These are phyloP conservation scores for Octonoba sinensis DNA, from an alignment of 2,888 invertebrate species.

Conservation along the genomic window DNA sequence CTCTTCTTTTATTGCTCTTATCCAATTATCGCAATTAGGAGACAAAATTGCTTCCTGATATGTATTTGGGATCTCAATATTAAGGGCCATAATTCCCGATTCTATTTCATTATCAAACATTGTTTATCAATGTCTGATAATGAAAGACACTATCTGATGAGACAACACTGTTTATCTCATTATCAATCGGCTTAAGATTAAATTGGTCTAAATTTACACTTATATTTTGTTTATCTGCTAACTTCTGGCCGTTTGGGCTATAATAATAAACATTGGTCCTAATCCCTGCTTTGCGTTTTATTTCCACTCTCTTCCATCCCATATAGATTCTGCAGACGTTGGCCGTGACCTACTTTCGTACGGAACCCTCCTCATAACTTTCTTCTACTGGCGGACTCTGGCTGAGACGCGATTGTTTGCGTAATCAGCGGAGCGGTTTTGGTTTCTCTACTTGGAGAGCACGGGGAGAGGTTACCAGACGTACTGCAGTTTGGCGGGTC, in stretches of 20 bases:
- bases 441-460: not conserved
- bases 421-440: not conserved
- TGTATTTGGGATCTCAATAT: too few relatives aligned
- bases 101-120: too few relatives aligned
- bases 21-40: too few relatives aligned
- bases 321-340: not conserved
- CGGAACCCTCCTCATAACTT: too few relatives aligned
- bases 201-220: not conserved
- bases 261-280: slow-evolving; percentile 11
- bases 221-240: not conserved
- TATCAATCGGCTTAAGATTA: not conserved
- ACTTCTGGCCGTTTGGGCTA: not conserved
- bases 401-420: not conserved
- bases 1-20: not conserved
- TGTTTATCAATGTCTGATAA: not conserved
- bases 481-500: too few relatives aligned
- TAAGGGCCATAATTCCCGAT: not conserved
- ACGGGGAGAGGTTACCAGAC: too few relatives aligned
- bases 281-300: not conserved
- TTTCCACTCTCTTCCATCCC: not conserved
- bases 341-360: not conserved
- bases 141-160: not conserved
- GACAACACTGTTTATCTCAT: not conserved
- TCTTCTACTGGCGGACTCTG: not conserved
- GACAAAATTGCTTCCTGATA: too few relatives aligned